Percentiles rank a stretch among this genome's conserved stretches.
phyloP scores from a whole-genome alignment of 2,797 vertebrate genomes.

The Sebastiscus tertius region DNA sequence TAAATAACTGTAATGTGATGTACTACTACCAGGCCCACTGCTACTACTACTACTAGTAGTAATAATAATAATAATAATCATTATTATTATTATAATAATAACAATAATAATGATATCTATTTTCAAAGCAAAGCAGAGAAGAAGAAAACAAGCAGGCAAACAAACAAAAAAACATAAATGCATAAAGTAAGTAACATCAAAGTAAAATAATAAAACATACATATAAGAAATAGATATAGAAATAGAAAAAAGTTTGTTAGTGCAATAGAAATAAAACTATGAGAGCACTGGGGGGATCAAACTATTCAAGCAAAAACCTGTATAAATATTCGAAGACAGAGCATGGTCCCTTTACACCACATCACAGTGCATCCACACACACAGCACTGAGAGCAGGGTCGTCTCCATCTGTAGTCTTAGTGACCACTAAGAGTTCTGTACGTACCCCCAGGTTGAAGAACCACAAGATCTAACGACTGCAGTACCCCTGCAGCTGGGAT shows the following conservation, averaged over 20 bases:
- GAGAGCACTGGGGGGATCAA: background rate
- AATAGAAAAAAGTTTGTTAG: background rate
- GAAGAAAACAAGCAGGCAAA: background rate
- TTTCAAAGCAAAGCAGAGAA: background rate
- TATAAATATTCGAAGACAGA: background rate
- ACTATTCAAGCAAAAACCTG: background rate
- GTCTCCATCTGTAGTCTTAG: background rate
- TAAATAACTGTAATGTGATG: background rate
- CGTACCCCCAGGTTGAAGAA: background rate
- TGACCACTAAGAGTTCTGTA: background rate
- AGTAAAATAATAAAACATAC: background rate
- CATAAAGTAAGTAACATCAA: background rate
- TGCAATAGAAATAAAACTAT: background rate
- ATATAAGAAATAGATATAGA: background rate
- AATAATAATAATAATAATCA: background rate
- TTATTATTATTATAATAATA: background rate
- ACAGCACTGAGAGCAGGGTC: background rate
- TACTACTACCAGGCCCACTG: background rate
- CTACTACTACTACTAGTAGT: background rate
- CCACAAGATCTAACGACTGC: constrained; percentile 9
- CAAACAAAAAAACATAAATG: background rate
- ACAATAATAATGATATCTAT: background rate
- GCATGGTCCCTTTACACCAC: background rate
- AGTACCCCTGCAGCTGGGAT: constrained; percentile 25
- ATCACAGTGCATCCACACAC: background rate